Conservation (phyloP, 2,113 vertebrate species). For the Pseudolaguvia tuberculata region DNA sequence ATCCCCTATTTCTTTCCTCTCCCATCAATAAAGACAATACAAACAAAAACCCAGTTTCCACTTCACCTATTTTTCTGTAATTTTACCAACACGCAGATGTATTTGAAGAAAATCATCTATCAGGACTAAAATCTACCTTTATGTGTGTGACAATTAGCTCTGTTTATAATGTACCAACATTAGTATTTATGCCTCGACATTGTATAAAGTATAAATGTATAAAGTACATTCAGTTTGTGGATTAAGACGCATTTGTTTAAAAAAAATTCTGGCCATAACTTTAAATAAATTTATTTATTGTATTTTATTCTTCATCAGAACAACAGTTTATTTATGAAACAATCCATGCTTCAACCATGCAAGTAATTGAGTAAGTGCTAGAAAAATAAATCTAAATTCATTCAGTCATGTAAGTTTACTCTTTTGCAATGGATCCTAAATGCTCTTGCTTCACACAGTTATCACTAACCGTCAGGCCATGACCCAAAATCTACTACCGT, state of each 20-base stretch:
- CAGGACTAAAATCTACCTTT: not conserved
- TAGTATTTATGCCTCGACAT: not conserved
- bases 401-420: not conserved
- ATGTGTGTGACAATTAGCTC: not conserved
- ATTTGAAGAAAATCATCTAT: not conserved
- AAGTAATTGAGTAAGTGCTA: not conserved
- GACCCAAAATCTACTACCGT: not conserved
- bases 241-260: not conserved
- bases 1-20: too few relatives aligned
- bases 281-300: slow-evolving; percentile 1
- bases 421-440: slow-evolving; percentile 8
- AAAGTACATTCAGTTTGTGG: not conserved
- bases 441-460: not conserved
- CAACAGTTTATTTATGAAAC: slow-evolving; percentile 4
- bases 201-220: too few relatives aligned
- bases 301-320: not conserved
- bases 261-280: too few relatives aligned
- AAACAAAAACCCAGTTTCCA: too few relatives aligned
- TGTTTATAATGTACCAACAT: too few relatives aligned
- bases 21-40: too few relatives aligned
- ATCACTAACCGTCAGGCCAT: not conserved
- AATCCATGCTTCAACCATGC: slow-evolving; percentile 2
- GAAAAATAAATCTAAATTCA: not conserved
- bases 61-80: not conserved
- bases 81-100: not conserved